Evolutionary conservation across 1,140 invertebrate species (phyloP).

Genomic region (Himalopsyche phryganea): DNA sequence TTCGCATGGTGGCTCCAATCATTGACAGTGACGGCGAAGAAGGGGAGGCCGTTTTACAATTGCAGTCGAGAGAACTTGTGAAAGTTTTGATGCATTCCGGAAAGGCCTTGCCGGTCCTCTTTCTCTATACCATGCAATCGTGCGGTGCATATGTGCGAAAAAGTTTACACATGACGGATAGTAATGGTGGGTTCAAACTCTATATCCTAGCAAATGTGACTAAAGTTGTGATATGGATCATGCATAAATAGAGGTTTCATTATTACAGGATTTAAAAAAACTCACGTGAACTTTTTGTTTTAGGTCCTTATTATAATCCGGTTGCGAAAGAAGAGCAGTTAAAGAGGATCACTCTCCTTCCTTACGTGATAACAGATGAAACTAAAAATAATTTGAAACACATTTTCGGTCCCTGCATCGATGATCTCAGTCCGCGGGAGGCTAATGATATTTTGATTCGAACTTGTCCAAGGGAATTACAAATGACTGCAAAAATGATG

Average conservation of each 20-base stretch:
- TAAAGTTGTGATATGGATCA: background rate
- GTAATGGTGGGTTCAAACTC: slow-evolving; percentile 60
- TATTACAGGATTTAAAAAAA: too few relatives aligned
- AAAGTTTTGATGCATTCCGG: slow-evolving; percentile 73
- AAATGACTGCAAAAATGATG: slow-evolving; percentile 43
- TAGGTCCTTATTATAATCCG: slow-evolving; percentile 58
- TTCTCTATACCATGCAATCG: slow-evolving; percentile 67
- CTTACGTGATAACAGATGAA: slow-evolving; percentile 65
- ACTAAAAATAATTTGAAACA: slow-evolving; percentile 61
- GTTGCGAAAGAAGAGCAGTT: slow-evolving; percentile 60
- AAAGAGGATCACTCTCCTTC: slow-evolving; percentile 73
- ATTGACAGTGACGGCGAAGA: slow-evolving; percentile 57
- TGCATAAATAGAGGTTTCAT: background rate
- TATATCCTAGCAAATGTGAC: too few relatives aligned
- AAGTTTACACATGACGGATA: slow-evolving; percentile 64
- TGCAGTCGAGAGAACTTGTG: slow-evolving; percentile 63
- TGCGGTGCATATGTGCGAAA: slow-evolving; percentile 66
- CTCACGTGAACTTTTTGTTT: too few relatives aligned
- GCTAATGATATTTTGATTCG: slow-evolving; percentile 78
- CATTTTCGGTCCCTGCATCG: slow-evolving; percentile 62
- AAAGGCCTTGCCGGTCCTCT: slow-evolving; percentile 68
- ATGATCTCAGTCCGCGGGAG: slow-evolving; percentile 69
- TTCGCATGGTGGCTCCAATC: slow-evolving; percentile 65
- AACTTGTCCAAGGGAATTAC: slow-evolving; percentile 62
- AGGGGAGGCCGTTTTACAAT: slow-evolving; percentile 53